phyloP scores from a whole-genome alignment of 2,888 invertebrate species.

The Gortyna flavago region DNA sequence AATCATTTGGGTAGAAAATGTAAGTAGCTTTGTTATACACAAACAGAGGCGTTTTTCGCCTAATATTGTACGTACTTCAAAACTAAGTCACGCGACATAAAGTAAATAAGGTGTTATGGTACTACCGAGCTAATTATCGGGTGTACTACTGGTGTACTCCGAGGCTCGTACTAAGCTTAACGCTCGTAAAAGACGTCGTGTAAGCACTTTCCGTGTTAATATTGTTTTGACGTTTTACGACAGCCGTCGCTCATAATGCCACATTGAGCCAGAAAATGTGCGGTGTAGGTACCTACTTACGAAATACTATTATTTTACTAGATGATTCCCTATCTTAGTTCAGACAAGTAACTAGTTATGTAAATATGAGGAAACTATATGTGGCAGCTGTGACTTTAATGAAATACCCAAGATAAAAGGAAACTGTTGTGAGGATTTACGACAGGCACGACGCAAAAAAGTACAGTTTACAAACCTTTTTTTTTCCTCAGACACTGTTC shows the following conservation, averaged over 20 bases:
- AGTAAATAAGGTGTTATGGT: slow-evolving; percentile 49
- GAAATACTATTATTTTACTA: neutral
- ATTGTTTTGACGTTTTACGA: slow-evolving; percentile 70
- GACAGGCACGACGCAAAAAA: neutral
- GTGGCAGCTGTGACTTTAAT: too few relatives aligned
- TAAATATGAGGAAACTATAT: too few relatives aligned
- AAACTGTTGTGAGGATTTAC: neutral
- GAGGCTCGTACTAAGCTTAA: slow-evolving; percentile 30
- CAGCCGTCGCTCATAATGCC: slow-evolving; percentile 56
- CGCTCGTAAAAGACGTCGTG: slow-evolving; percentile 56
- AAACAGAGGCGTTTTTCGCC: slow-evolving; percentile 10
- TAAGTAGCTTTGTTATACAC: neutral
- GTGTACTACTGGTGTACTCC: slow-evolving; percentile 30
- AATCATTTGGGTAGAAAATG: slow-evolving; percentile 2
- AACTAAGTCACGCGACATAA: slow-evolving; percentile 39
- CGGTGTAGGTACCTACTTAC: too few relatives aligned
- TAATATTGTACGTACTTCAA: neutral
- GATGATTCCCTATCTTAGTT: neutral
- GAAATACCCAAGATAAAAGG: too few relatives aligned
- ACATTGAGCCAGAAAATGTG: slow-evolving; percentile 48
- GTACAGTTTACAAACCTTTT: neutral
- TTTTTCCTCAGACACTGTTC: neutral
- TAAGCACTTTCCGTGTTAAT: slow-evolving; percentile 67
- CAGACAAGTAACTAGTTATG: neutral
- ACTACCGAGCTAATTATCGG: slow-evolving; percentile 54